Conservation (phyloP, 2,888 invertebrate species). For the Beris morrisii region DNA sequence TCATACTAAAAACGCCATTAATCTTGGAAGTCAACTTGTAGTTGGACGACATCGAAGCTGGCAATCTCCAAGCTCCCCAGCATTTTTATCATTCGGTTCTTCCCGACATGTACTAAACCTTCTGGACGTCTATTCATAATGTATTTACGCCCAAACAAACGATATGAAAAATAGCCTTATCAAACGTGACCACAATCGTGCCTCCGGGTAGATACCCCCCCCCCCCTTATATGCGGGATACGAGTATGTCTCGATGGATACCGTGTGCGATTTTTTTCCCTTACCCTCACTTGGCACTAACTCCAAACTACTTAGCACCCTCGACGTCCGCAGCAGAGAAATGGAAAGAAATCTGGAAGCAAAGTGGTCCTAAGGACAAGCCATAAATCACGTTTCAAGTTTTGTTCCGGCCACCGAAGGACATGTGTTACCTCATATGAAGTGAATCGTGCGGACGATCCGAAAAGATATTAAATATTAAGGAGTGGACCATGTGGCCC, state of each 20-base stretch:
- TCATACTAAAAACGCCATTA: too few species aligned
- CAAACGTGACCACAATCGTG: slow-evolving; percentile 30
- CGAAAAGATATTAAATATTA: slow-evolving; percentile 31
- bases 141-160: slow-evolving; percentile 28
- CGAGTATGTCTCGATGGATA: not conserved
- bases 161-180: slow-evolving; percentile 33
- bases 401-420: slow-evolving; percentile 29
- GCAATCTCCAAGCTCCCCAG: too few species aligned
- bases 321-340: slow-evolving; percentile 16
- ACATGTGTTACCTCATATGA: slow-evolving; percentile 33
- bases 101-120: too few species aligned
- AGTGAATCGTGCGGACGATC: slow-evolving; percentile 28
- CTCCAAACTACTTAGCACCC: slow-evolving; percentile 28
- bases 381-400: slow-evolving; percentile 28
- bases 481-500: slow-evolving; percentile 25
- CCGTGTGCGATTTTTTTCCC: not conserved
- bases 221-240: not conserved
- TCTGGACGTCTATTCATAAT: slow-evolving; percentile 24
- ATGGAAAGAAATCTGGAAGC: slow-evolving; percentile 30
- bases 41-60: too few species aligned
- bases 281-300: slow-evolving; percentile 11
- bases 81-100: too few species aligned
- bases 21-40: too few species aligned
- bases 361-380: slow-evolving; percentile 33
- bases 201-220: not conserved